Conservation (phyloP, 2,797 vertebrate genomes). For the Pipistrellus nathusii region DNA sequence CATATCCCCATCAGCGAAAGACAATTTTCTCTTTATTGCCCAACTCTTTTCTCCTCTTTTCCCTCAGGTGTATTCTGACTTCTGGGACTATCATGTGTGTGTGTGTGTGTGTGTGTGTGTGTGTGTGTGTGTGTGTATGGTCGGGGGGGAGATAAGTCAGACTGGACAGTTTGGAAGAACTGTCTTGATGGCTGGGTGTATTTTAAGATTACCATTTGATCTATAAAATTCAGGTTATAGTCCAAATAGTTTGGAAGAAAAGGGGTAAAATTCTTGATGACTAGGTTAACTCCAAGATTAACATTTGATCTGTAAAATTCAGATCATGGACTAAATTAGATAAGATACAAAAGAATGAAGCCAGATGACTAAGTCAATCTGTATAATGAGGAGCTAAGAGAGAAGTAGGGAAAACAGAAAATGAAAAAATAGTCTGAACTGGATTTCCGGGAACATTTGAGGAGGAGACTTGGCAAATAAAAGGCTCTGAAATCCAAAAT, state of each 20-base stretch:
- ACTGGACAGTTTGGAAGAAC: neutral
- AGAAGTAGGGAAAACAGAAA: neutral
- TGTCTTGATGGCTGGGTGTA: neutral
- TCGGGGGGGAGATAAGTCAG: neutral
- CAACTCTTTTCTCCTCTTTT: neutral
- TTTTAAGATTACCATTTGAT: neutral
- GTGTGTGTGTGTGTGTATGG: too few relatives aligned
- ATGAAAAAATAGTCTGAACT: neutral
- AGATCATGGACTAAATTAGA: neutral
- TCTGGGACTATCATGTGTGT: neutral
- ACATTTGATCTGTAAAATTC: neutral
- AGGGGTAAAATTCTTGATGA: neutral
- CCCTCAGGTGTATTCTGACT: neutral
- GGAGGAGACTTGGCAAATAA: neutral
- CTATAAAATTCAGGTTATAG: neutral
- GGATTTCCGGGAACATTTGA: neutral
- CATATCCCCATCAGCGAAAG: neutral
- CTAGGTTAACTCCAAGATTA: neutral
- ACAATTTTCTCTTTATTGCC: neutral
- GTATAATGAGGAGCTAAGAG: neutral
- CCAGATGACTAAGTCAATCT: neutral
- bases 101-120: too few relatives aligned
- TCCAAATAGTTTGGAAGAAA: neutral
- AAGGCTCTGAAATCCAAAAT: neutral
- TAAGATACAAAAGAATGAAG: neutral